A percentile compares a stretch with the other conserved stretches of the same genome.
Evolutionary conservation across 1,140 invertebrate species (phyloP).

Genomic region (Nautilus pompilius): DNA sequence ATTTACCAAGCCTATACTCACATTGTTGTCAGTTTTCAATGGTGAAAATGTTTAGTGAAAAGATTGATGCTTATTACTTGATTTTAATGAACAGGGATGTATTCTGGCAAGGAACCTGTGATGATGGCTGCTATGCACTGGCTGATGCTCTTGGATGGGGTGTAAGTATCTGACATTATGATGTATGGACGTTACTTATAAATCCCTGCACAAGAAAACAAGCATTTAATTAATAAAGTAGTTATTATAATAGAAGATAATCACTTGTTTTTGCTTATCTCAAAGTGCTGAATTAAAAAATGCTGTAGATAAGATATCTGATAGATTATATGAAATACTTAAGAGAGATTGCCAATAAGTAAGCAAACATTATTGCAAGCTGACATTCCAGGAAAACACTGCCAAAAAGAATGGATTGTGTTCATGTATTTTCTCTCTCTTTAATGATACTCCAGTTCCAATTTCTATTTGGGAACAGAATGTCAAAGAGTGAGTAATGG

Average conservation of each 20-base stretch:
- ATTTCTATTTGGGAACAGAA: too few species aligned
- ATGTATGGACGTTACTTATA: neutral
- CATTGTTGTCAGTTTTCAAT: too few species aligned
- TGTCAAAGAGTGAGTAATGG: too few species aligned
- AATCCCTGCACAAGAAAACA: neutral
- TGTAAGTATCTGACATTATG: conserved; percentile 37
- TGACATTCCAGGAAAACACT: too few species aligned
- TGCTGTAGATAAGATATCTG: neutral
- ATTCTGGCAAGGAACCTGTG: conserved; percentile 82
- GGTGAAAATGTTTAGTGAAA: too few species aligned
- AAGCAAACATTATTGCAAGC: too few species aligned
- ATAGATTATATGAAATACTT: neutral
- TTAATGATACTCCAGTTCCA: too few species aligned
- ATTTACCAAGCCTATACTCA: too few species aligned
- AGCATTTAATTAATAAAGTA: neutral
- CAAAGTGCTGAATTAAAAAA: neutral
- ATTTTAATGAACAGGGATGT: conserved; percentile 69
- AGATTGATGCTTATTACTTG: neutral
- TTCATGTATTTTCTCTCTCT: too few species aligned
- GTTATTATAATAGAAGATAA: neutral
- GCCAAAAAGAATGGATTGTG: too few species aligned
- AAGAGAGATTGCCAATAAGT: neutral
- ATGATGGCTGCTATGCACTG: conserved; percentile 75
- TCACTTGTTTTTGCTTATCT: neutral
- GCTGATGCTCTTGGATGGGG: conserved; percentile 81